Evolutionary conservation across 2,888 invertebrate species (phyloP).

Genomic region (Tenthredo notha): DNA sequence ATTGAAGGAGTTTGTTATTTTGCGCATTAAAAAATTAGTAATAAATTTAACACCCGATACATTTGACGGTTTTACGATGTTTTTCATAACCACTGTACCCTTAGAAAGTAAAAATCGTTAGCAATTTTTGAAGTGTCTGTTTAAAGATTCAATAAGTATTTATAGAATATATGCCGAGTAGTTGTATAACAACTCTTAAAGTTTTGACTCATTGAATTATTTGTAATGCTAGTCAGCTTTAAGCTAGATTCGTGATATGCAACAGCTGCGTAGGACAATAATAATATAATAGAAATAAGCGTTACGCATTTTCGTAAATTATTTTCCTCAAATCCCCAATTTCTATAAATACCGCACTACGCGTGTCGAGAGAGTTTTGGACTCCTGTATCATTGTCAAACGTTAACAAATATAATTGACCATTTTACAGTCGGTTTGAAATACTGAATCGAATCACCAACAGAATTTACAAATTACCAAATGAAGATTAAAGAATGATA

Average conservation of each 20-base stretch:
- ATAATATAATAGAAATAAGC: conserved; percentile 2
- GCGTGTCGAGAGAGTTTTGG: background rate
- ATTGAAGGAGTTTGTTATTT: background rate
- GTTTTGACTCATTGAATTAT: background rate
- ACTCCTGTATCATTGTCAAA: conserved; percentile 33
- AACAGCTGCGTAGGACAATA: conserved; percentile 6
- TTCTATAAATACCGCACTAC: conserved; percentile 5
- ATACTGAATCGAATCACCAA: background rate
- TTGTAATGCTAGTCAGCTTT: background rate
- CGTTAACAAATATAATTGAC: conserved; percentile 9
- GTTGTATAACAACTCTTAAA: background rate
- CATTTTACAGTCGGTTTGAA: background rate
- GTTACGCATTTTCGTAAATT: conserved; percentile 15
- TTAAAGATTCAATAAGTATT: background rate
- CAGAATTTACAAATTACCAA: background rate
- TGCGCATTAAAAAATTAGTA: background rate
- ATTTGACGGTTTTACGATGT: conserved; percentile 20
- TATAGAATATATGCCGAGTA: background rate
- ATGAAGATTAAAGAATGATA: background rate
- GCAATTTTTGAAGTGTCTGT: background rate
- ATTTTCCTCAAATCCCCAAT: background rate
- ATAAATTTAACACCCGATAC: background rate
- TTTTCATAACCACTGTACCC: background rate
- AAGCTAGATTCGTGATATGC: background rate
- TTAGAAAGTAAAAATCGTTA: background rate